These are phyloP conservation scores for Coregonus clupeaformis DNA, from an alignment of 2,113 vertebrate genomes.

Conservation along the genomic window DNA sequence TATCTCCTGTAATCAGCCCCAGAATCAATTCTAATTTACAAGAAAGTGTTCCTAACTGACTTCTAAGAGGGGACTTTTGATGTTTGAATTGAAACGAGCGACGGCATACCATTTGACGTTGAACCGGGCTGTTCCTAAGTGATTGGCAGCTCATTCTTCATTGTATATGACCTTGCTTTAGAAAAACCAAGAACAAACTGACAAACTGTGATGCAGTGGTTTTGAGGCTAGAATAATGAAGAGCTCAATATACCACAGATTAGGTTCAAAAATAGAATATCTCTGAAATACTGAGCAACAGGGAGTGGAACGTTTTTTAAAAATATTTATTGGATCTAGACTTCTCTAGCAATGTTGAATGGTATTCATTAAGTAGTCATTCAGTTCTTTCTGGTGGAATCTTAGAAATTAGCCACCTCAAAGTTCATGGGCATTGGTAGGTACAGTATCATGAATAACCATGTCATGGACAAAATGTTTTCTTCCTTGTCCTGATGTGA, in stretches of 20 bases:
- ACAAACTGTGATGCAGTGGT: neutral
- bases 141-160: neutral
- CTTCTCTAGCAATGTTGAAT: neutral
- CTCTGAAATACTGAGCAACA: neutral
- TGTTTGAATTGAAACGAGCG: constrained; percentile 8
- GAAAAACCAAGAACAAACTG: neutral
- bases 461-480: neutral
- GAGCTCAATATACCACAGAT: neutral
- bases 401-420: neutral
- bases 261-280: neutral
- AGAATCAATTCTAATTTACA: constrained; percentile 19
- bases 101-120: neutral
- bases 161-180: neutral
- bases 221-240: no score
- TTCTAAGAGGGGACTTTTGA: neutral
- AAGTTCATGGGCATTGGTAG: no score
- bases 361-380: neutral
- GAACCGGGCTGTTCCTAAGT: neutral
- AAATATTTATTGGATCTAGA: neutral
- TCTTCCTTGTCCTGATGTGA: neutral
- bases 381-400: neutral
- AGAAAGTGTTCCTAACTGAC: constrained; percentile 11
- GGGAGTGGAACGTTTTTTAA: neutral
- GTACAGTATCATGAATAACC: neutral
- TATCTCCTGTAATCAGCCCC: constrained; percentile 24